phyloP scores from a whole-genome alignment of 2,113 vertebrate genomes.

The Hypomesus transpacificus region DNA sequence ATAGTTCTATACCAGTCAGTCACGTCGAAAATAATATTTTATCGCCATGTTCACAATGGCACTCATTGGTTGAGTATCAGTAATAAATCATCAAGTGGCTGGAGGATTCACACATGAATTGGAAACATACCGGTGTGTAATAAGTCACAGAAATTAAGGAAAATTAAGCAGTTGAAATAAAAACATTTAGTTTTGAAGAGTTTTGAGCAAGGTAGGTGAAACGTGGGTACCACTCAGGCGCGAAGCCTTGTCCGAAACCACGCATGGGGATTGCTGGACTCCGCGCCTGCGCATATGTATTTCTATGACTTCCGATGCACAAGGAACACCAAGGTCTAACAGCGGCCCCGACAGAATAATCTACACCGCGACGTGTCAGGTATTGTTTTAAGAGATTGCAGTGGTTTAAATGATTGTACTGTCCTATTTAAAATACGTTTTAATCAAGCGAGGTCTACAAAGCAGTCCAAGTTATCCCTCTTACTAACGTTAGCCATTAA shows the following conservation, averaged over 20 bases:
- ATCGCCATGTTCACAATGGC: too few species aligned
- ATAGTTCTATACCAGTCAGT: too few species aligned
- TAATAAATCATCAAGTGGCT: not conserved
- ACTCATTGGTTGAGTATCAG: not conserved
- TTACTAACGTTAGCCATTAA: too few species aligned
- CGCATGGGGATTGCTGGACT: not conserved
- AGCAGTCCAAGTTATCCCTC: too few species aligned
- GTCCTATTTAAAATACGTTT: too few species aligned
- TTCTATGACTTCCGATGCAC: not conserved
- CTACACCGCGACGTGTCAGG: not conserved
- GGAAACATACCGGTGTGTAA: not conserved
- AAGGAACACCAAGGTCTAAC: constrained; percentile 1
- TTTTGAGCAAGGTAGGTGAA: not conserved
- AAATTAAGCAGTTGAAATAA: not conserved
- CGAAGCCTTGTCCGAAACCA: not conserved
- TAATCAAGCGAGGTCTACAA: too few species aligned
- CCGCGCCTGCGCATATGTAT: not conserved
- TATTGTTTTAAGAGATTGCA: not conserved
- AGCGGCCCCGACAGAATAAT: not conserved
- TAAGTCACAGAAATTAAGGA: not conserved
- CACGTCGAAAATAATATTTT: too few species aligned
- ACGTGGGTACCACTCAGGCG: not conserved
- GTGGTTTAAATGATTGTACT: not conserved
- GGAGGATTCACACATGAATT: too few species aligned
- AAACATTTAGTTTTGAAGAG: not conserved